Evolutionary conservation across 2,113 vertebrate genomes (phyloP), one percentile per base, ranked within the genome.

Genomic region (Laterallus jamaicensis): DNA sequence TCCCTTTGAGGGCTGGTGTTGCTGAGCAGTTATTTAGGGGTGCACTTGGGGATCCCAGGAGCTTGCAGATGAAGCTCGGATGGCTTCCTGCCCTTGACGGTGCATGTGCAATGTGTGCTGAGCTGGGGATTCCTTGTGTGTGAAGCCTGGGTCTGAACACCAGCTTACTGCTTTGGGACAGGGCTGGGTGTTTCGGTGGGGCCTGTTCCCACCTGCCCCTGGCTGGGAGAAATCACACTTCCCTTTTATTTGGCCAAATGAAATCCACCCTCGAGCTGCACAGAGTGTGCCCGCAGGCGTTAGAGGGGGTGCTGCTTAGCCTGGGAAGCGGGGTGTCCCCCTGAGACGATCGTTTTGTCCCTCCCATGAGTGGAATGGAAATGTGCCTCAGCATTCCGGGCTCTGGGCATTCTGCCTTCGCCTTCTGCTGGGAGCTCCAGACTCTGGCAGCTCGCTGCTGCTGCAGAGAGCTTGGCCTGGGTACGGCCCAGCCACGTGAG

Each of bases 151-250:
- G 70, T 4, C 49, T 50, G 50, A 31, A 55, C 49, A 11, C 31
- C 2, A 3, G 22, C 32, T 15, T 8, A 10, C 8, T 3, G 4
- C 10, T 8, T 64, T 50, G 13, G 42, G n/a, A 11, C 3, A 4
- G 15, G 4, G 12, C 9, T 17, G 15, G 15, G 19, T 2, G 25
- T 26, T 28, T 44, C 26, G 25, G 22, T 15, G 35, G 7, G 32
- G 12, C 4, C 18, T 39, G 60, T 60, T 12, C 21, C 62, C 55
- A 22, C 47, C 28, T 55, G 18, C 6, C 3, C 44, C 44, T 47
- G 5, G 37, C 60, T 24, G 32, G 44, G 17, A n/a, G 32, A 44
- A 80, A 17, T 9, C n/a, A 47, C 35, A 56, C 31, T 56, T 44
- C 14, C n/a, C 29, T 35, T 69, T 67, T 35, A 5, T 18, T 32